A percentile compares a stretch with the other conserved stretches of the same genome.
Conservation (phyloP, 2,113 vertebrate genomes). For the Vulpes vulpes region DNA sequence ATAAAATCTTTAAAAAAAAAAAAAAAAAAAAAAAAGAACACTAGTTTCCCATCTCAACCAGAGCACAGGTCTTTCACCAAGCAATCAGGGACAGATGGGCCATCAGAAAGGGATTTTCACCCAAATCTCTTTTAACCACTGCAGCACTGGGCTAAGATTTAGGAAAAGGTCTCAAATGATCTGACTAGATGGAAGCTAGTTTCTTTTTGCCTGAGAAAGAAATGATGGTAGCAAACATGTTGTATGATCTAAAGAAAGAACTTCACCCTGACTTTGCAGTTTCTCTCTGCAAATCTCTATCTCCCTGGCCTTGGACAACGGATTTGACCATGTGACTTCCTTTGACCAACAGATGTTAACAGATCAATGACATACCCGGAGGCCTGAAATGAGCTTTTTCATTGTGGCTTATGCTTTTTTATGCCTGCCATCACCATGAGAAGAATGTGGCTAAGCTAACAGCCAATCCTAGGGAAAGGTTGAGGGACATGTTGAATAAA, state of each 20-base stretch:
- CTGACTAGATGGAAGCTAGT: neutral
- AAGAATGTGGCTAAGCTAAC: neutral
- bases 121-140: neutral
- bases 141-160: neutral
- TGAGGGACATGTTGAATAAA: neutral
- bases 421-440: neutral
- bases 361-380: neutral
- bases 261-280: neutral
- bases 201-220: neutral
- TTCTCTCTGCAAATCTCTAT: neutral
- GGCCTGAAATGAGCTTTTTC: neutral
- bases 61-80: neutral
- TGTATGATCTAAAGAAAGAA: neutral
- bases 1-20: no score
- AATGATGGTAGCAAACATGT: neutral
- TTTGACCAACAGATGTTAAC: neutral
- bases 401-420: neutral
- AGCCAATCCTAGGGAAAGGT: neutral
- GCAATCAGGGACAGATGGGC: neutral
- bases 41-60: neutral
- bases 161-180: neutral
- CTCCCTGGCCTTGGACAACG: neutral
- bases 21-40: neutral
- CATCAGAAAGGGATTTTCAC: neutral
- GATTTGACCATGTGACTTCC: neutral